phyloP scores from a whole-genome alignment of 2,888 invertebrate species.

The Aradus depressus region DNA sequence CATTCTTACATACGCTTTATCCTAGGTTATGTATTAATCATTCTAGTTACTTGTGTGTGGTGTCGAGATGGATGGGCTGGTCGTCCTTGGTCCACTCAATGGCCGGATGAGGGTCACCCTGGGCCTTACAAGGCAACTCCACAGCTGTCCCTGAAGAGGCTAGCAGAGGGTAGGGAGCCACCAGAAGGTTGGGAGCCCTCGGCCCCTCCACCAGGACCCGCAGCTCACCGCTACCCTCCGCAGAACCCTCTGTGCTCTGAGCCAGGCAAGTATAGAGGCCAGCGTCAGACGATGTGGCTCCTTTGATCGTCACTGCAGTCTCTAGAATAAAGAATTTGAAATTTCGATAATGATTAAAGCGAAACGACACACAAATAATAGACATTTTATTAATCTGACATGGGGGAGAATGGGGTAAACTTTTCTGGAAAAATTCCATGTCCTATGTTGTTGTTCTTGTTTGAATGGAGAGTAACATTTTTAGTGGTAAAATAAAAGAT shows the following conservation, averaged over 20 bases:
- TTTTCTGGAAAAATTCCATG: too few species aligned
- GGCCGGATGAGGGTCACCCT: constrained; percentile 61
- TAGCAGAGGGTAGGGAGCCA: constrained; percentile 64
- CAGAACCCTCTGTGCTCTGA: constrained; percentile 58
- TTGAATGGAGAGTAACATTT: too few species aligned
- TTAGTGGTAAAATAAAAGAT: too few species aligned
- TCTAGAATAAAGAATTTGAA: constrained; percentile 10
- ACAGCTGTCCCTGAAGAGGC: constrained; percentile 61
- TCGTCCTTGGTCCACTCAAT: constrained; percentile 83
- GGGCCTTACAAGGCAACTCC: constrained; percentile 72
- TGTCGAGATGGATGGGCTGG: constrained; percentile 35
- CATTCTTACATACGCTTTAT: too few species aligned
- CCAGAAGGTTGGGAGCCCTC: constrained; percentile 50
- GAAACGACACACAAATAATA: too few species aligned
- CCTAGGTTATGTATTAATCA: too few species aligned
- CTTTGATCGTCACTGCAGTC: constrained; percentile 17
- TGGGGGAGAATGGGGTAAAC: too few species aligned
- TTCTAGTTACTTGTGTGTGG: constrained; percentile 33
- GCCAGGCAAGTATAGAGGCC: constrained; percentile 70
- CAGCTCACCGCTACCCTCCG: constrained; percentile 56
- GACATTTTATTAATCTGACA: too few species aligned
- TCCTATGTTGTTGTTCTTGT: too few species aligned
- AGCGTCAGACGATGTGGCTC: constrained; percentile 42
- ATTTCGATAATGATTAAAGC: too few species aligned
- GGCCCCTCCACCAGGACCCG: constrained; percentile 43